phyloP scores from a whole-genome alignment of 1,140 invertebrate genomes.

The Psilanteris sp. region DNA sequence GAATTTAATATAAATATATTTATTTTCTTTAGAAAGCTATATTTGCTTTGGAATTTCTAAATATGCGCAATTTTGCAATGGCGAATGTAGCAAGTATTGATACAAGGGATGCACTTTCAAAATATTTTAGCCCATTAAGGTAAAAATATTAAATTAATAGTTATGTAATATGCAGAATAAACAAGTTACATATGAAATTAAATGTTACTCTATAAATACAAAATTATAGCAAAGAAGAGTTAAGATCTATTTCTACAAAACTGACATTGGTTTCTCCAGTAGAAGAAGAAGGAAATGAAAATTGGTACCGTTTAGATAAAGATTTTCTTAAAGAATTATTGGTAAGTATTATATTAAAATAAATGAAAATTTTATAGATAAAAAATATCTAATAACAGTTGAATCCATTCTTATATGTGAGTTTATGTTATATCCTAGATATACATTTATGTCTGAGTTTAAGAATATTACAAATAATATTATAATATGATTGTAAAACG shows the following conservation, averaged over 20 bases:
- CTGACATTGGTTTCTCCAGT: conserved; percentile 91
- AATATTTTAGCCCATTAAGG: conserved; percentile 91
- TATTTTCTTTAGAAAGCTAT: conserved; percentile 87
- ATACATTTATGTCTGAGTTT: no score
- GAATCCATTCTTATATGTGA: no score
- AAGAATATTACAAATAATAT: no score
- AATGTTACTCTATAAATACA: no score
- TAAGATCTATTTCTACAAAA: conserved; percentile 91
- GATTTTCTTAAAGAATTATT: conserved; percentile 92
- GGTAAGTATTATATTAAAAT: conserved; percentile 78
- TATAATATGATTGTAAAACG: no score
- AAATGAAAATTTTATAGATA: no score
- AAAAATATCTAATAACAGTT: no score
- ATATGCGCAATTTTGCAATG: conserved; percentile 90
- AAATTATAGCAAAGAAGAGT: conserved; percentile 87
- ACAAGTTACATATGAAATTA: no score
- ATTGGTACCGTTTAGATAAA: conserved; percentile 88
- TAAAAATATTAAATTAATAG: conserved; percentile 66
- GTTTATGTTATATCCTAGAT: no score
- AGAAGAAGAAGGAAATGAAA: conserved; percentile 84
- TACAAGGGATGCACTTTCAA: conserved; percentile 89
- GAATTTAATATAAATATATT: conserved; percentile 20
- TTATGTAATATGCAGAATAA: no score
- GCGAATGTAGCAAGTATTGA: conserved; percentile 97
- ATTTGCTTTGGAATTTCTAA: conserved; percentile 94